Evolutionary conservation across 2,113 vertebrate genomes (phyloP).

Genomic region (Machaerirhynchus nigripectus): DNA sequence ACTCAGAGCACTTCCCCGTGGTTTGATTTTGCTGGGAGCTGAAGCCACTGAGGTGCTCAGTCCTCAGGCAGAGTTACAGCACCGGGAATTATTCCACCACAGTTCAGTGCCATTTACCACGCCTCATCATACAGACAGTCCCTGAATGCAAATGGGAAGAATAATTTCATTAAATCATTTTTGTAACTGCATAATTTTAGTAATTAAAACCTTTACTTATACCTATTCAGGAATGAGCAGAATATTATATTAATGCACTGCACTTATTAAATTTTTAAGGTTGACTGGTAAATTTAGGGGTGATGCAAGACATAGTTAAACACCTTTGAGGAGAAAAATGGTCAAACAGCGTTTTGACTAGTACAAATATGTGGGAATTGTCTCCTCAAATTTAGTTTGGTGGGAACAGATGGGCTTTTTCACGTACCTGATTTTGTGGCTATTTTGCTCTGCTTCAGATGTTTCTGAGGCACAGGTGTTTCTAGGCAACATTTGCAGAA

Average conservation of each 20-base stretch:
- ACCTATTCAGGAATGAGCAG: slow-evolving; percentile 20
- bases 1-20: not conserved
- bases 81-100: slow-evolving; percentile 15
- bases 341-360: slow-evolving; percentile 28
- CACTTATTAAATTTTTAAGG: slow-evolving; percentile 58
- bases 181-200: slow-evolving; percentile 62
- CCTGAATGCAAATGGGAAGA: slow-evolving; percentile 62
- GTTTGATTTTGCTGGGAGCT: slow-evolving; percentile 3
- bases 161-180: slow-evolving; percentile 65
- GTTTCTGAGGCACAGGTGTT: slow-evolving; percentile 28
- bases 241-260: slow-evolving; percentile 36
- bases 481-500: slow-evolving; percentile 36
- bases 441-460: slow-evolving; percentile 19
- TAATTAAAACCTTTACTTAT: slow-evolving; percentile 72
- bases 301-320: not conserved
- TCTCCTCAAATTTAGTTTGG: not conserved
- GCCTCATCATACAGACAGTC: not conserved
- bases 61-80: slow-evolving; percentile 28
- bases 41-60: not conserved
- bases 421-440: not conserved
- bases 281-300: slow-evolving; percentile 42
- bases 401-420: not conserved
- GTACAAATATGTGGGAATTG: slow-evolving; percentile 37
- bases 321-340: not conserved
- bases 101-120: not conserved